These are phyloP conservation scores for Chionoecetes opilio DNA, from an alignment of 1,140 invertebrate species.

Conservation along the genomic window DNA sequence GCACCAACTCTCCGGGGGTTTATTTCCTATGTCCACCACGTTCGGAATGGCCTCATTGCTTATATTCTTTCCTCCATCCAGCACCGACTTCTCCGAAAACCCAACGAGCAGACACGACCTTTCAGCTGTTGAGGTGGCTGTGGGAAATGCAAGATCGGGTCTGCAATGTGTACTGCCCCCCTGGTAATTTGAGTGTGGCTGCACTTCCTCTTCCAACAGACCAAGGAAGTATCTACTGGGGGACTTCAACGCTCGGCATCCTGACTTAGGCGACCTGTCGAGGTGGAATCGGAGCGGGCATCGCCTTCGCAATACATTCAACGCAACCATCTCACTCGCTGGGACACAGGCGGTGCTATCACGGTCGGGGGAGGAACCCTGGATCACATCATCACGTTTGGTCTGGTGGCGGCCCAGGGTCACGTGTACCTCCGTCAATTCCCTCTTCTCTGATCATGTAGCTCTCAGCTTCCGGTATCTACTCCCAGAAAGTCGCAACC, in stretches of 20 bases:
- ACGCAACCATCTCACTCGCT: conserved; percentile 45
- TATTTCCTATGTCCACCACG: neutral
- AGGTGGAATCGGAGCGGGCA: conserved; percentile 39
- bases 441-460: too few relatives aligned
- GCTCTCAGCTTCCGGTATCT: too few relatives aligned
- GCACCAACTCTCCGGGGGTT: neutral
- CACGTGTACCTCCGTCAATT: too few relatives aligned
- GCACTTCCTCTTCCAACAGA: conserved; percentile 22
- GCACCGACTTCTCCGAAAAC: neutral
- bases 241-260: conserved; percentile 60
- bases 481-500: too few relatives aligned
- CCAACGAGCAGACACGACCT: neutral
- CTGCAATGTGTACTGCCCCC: conserved; percentile 29
- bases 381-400: conserved; percentile 47
- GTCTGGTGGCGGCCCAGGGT: too few relatives aligned
- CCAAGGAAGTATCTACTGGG: conserved; percentile 52
- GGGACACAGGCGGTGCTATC: conserved; percentile 46
- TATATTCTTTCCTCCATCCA: conserved; percentile 33
- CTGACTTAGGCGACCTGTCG: neutral
- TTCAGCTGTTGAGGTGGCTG: conserved; percentile 42
- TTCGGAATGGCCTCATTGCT: neutral
- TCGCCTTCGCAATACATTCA: conserved; percentile 38
- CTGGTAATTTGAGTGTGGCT: too few relatives aligned
- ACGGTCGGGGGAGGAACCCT: conserved; percentile 15
- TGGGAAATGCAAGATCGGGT: neutral